These are phyloP conservation scores for Aurelia sp. DNA, from an alignment of 30 jellyfish, hydroid and myxozoan genomes.

Conservation along the genomic window DNA sequence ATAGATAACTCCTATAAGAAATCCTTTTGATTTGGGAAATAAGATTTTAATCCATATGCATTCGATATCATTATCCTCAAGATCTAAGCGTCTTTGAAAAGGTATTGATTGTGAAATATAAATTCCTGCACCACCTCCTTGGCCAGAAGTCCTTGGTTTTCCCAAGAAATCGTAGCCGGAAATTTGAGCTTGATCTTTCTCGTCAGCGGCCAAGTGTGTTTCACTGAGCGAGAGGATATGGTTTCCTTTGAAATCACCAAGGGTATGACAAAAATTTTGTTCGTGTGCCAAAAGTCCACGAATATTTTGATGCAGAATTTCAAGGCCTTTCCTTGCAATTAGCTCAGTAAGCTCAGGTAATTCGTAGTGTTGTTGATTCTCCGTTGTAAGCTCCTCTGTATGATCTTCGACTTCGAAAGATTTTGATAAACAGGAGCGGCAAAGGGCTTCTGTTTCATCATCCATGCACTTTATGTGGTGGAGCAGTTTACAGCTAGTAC, in stretches of 20 bases:
- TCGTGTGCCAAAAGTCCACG: slow-evolving; percentile 48
- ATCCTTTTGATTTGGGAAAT: too few species aligned
- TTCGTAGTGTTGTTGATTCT: slow-evolving; percentile 36
- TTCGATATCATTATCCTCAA: too few species aligned
- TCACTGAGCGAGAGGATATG: too few species aligned
- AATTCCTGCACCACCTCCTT: too few species aligned
- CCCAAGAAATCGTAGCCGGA: too few species aligned
- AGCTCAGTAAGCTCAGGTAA: slow-evolving; percentile 56
- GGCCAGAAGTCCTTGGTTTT: too few species aligned
- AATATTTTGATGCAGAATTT: slow-evolving; percentile 61
- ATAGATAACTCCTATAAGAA: too few species aligned
- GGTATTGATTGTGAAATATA: too few species aligned
- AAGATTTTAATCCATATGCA: too few species aligned
- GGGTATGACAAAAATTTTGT: slow-evolving; percentile 32
- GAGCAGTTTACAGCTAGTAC: slow-evolving; percentile 40
- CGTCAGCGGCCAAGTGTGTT: too few species aligned
- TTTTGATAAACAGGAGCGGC: slow-evolving; percentile 51
- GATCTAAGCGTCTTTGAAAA: too few species aligned
- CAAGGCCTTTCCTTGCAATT: slow-evolving; percentile 41
- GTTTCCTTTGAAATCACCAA: slow-evolving; percentile 47
- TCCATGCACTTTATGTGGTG: slow-evolving; percentile 57
- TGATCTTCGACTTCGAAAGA: slow-evolving; percentile 46
- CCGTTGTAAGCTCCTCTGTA: slow-evolving; percentile 40
- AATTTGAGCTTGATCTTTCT: too few species aligned
- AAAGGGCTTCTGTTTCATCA: slow-evolving; percentile 43